Base-by-base conservation (phyloP, 2,797 vertebrate genomes). In the Heterohyrax brucei region DNA sequence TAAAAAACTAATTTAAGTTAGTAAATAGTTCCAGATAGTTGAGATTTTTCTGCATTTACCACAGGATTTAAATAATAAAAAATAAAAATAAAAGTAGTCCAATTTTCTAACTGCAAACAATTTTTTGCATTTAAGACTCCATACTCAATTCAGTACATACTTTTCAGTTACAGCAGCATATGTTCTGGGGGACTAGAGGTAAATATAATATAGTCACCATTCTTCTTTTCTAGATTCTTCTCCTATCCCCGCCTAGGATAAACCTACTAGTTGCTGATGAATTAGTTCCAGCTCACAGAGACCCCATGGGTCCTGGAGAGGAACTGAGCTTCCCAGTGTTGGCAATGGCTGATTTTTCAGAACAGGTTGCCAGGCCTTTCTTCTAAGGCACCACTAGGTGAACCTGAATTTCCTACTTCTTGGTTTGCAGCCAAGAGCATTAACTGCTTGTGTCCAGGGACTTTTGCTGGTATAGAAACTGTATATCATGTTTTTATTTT, bases 31-130 rank as follows among this genome's bases (percentile, higher is more conserved):
- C 83, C 26, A 76, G 12, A 84, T 68, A 95, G 92, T n/a, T 66
- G 22, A 86, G 56, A 5, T 4, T 91, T 96, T 94, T 75, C 30
- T 84, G 56, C 14, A 87, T 72, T 91, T 88, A 91, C 68, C 62
- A 68, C 59, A 16, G 79, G 39, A 95, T 92, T 81, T 87, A 90
- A 95, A 87, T 77, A 92, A 92, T 14, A 72, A n/a, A 18, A 86
- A 3, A 91, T 39, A 66, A 33, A 30, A 82, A 89, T 56, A 73
- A 96, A 78, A 33, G 72, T 77, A 77, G 5, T 59, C 10, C 22
- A 80, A 48, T 78, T 80, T 93, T 94, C 26, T n/a, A 87, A 79
- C 13, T 95, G 26, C 56, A 78, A 87, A 64, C 1, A 66, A 14
- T 72, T 50, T 76, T 84, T 66, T 84, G 87, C 14, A 59, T 91